Conservation (phyloP, 1,140 invertebrate genomes). For the Leguminivora glycinivorella region DNA sequence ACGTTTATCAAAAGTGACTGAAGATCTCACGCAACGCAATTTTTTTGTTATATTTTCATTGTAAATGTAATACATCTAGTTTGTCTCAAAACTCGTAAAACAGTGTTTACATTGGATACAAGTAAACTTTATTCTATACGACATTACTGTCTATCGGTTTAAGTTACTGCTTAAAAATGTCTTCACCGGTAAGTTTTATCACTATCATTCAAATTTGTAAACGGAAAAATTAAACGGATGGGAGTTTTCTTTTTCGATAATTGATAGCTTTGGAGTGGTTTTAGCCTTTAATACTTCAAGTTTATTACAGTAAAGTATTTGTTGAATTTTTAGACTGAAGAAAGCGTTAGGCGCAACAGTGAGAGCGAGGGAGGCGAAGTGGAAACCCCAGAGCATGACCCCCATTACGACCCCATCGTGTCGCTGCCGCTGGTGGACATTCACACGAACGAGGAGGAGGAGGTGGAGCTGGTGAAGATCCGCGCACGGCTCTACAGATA, state of each 20-base stretch:
- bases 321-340: constrained; percentile 50
- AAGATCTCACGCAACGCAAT: constrained; percentile 26
- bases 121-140: background rate
- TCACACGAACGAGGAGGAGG: constrained; percentile 90
- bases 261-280: background rate
- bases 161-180: constrained; percentile 46
- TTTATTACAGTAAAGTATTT: background rate
- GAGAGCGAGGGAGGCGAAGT: constrained; percentile 65
- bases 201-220: constrained; percentile 27
- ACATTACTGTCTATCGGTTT: constrained; percentile 24
- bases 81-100: background rate
- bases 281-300: background rate
- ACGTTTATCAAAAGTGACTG: constrained; percentile 4
- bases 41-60: constrained; percentile 24
- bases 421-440: constrained; percentile 86
- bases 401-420: constrained; percentile 88
- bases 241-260: constrained; percentile 8
- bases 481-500: constrained; percentile 80
- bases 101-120: constrained; percentile 1
- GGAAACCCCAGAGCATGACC: constrained; percentile 80
- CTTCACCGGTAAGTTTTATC: constrained; percentile 54
- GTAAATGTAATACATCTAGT: constrained; percentile 7
- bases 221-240: constrained; percentile 22
- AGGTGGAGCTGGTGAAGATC: constrained; percentile 87
- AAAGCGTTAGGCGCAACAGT: constrained; percentile 69